Evolutionary conservation across 2,797 vertebrate genomes (phyloP).

Genomic region (Uromys caudimaculatus): DNA sequence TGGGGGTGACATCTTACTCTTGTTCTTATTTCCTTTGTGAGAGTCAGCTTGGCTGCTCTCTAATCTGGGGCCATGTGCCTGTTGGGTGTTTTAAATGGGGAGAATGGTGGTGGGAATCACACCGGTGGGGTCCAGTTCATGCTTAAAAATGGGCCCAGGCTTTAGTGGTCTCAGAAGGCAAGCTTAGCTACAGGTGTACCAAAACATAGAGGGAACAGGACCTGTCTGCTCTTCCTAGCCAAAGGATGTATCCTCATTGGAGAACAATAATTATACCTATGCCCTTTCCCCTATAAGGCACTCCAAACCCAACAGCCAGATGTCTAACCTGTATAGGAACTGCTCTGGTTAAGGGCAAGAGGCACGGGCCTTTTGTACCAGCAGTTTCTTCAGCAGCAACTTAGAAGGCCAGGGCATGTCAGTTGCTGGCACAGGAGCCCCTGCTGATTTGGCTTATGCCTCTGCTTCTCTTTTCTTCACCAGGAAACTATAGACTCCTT

Average conservation of each 20-base stretch:
- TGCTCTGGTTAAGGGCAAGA: not conserved
- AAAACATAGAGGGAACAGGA: not conserved
- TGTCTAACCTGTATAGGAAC: not conserved
- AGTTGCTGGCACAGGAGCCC: not conserved
- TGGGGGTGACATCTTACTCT: not conserved
- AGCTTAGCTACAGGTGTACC: not conserved
- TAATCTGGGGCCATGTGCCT: not conserved
- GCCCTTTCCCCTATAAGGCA: not conserved
- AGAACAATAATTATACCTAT: not conserved
- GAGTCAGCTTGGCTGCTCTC: conserved; percentile 14
- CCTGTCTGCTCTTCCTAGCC: not conserved
- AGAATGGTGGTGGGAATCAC: not conserved
- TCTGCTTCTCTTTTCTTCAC: not conserved
- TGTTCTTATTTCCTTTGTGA: not conserved
- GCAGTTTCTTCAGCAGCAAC: not conserved
- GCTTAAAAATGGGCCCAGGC: not conserved
- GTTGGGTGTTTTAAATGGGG: not conserved
- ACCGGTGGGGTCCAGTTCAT: not conserved
- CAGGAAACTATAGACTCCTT: not conserved
- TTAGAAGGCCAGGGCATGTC: not conserved
- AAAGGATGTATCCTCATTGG: not conserved
- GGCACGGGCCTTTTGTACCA: not conserved
- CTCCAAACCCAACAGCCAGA: not conserved
- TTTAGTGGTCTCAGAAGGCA: not conserved
- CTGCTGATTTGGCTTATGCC: too few relatives aligned